A percentile compares a stretch with the other conserved stretches of the same genome.
phyloP scores from a whole-genome alignment of 2,888 invertebrate genomes.

The Graphium colonna region DNA sequence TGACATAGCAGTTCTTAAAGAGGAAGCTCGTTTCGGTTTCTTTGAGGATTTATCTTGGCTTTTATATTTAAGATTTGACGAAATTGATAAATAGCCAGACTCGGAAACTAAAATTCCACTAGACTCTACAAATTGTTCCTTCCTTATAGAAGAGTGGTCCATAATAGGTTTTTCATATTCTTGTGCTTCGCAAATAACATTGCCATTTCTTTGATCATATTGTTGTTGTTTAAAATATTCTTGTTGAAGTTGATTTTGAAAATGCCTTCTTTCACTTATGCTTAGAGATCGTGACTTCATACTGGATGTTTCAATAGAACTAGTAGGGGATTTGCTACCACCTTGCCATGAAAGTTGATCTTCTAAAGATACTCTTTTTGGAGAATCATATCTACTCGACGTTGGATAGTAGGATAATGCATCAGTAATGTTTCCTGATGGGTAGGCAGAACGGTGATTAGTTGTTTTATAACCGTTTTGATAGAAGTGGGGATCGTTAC shows the following conservation, averaged over 20 bases:
- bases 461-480: conserved; percentile 84
- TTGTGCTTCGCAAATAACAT: conserved; percentile 60
- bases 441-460: conserved; percentile 84
- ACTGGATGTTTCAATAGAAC: conserved; percentile 80
- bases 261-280: conserved; percentile 76
- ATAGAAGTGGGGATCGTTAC: conserved; percentile 74
- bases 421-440: conserved; percentile 87
- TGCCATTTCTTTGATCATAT: conserved; percentile 74
- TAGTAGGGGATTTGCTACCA: conserved; percentile 81
- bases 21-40: conserved; percentile 86
- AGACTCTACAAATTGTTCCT: conserved; percentile 70
- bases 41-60: conserved; percentile 79
- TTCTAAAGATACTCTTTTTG: conserved; percentile 78
- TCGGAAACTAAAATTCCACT: conserved; percentile 85
- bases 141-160: conserved; percentile 53
- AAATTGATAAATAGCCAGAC: conserved; percentile 88
- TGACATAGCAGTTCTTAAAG: conserved; percentile 89
- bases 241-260: conserved; percentile 76
- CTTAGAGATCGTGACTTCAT: conserved; percentile 80
- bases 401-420: conserved; percentile 91
- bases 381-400: conserved; percentile 81
- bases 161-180: conserved; percentile 54
- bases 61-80: conserved; percentile 81
- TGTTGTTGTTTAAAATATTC: conserved; percentile 77
- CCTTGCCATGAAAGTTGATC: conserved; percentile 82